Evolutionary conservation across 2,888 invertebrate species (phyloP).

Genomic region (Norana najaformis): DNA sequence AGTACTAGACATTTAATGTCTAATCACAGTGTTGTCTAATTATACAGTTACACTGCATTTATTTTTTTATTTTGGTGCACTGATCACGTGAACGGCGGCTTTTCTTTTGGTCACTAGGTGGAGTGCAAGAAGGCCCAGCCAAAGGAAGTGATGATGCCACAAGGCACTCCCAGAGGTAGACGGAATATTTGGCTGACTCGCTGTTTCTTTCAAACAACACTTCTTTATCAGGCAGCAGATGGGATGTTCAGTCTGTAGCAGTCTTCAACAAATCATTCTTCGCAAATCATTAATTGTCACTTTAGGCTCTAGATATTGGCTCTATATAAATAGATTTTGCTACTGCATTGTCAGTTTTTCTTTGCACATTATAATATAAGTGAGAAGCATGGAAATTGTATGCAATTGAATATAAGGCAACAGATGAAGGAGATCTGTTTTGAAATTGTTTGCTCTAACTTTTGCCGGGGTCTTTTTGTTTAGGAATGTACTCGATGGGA

Average conservation of each 20-base stretch:
- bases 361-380: too few species aligned
- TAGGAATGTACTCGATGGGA: constrained; percentile 30
- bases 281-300: background rate
- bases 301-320: background rate
- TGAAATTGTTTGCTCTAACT: background rate
- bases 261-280: background rate
- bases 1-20: too few species aligned
- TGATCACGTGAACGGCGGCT: background rate
- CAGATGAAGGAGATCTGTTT: background rate
- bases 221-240: background rate
- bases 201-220: background rate
- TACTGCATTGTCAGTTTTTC: background rate
- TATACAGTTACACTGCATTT: too few species aligned
- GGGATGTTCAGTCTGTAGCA: background rate
- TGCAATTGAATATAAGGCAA: background rate
- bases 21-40: background rate
- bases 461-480: background rate
- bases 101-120: constrained; percentile 72
- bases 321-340: background rate
- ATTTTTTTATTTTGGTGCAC: background rate
- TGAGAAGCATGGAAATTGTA: background rate
- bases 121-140: constrained; percentile 99
- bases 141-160: constrained; percentile 98
- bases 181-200: background rate
- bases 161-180: constrained; percentile 28